phyloP scores from a whole-genome alignment of 1,140 invertebrate genomes.

The Hesperophylax magnus region DNA sequence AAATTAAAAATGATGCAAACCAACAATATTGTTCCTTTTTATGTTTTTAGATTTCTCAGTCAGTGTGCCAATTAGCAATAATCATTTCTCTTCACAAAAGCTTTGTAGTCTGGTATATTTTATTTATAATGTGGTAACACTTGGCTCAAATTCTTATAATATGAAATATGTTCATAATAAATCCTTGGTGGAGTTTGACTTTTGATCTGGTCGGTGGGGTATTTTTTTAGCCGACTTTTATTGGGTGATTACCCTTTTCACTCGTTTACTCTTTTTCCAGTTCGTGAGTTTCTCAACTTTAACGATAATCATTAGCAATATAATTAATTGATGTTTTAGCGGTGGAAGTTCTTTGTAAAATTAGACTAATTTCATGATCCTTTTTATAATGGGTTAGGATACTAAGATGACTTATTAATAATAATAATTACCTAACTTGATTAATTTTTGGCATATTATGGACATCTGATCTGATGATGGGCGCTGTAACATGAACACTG shows the following conservation, averaged over 20 bases:
- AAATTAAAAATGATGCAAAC: not conserved
- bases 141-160: not conserved
- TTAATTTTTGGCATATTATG: too few species aligned
- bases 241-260: slow-evolving; percentile 9
- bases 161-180: slow-evolving; percentile 17
- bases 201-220: slow-evolving; percentile 5
- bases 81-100: not conserved
- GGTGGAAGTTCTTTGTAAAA: too few species aligned
- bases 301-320: too few species aligned
- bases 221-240: slow-evolving; percentile 2
- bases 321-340: too few species aligned
- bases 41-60: not conserved
- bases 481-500: too few species aligned
- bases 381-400: too few species aligned
- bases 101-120: not conserved
- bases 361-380: too few species aligned
- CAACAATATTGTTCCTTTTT: not conserved
- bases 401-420: too few species aligned
- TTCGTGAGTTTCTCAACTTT: too few species aligned
- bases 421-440: too few species aligned
- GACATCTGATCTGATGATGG: too few species aligned
- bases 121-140: not conserved
- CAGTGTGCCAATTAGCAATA: not conserved
- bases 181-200: slow-evolving; percentile 9
- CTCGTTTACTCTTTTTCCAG: too few species aligned